Percentiles rank a stretch among this genome's conserved stretches.
Conservation (phyloP, 1,140 invertebrate species). For the Hesperophylax magnus region DNA sequence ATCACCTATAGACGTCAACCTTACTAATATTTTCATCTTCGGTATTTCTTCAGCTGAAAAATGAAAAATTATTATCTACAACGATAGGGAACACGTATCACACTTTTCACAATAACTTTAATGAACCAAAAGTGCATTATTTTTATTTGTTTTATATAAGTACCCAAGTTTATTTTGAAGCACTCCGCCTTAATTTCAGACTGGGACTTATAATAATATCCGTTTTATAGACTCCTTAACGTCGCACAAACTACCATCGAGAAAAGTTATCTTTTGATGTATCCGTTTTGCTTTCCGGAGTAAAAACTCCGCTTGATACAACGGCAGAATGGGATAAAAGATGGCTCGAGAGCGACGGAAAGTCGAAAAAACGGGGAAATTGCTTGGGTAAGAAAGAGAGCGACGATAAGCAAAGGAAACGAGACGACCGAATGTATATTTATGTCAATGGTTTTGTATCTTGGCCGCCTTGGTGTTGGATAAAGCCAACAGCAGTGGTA, state of each 20-base stretch:
- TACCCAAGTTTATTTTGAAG: background rate
- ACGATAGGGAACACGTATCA: no score
- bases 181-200: background rate
- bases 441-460: constrained; percentile 34
- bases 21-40: no score
- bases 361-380: background rate
- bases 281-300: constrained; percentile 24
- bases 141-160: no score
- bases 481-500: constrained; percentile 17
- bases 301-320: constrained; percentile 26
- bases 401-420: background rate
- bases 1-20: no score
- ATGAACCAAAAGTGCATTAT: no score
- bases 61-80: no score
- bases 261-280: constrained; percentile 33
- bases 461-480: constrained; percentile 28
- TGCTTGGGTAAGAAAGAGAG: background rate
- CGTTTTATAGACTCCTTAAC: constrained; percentile 13
- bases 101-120: no score
- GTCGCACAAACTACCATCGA: constrained; percentile 28
- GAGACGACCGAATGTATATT: constrained; percentile 27
- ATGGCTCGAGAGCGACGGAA: constrained; percentile 9
- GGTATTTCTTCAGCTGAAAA: no score
- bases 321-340: background rate
- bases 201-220: background rate